phyloP scores from a whole-genome alignment of 2,113 vertebrate genomes.

The Psettodes erumei region DNA sequence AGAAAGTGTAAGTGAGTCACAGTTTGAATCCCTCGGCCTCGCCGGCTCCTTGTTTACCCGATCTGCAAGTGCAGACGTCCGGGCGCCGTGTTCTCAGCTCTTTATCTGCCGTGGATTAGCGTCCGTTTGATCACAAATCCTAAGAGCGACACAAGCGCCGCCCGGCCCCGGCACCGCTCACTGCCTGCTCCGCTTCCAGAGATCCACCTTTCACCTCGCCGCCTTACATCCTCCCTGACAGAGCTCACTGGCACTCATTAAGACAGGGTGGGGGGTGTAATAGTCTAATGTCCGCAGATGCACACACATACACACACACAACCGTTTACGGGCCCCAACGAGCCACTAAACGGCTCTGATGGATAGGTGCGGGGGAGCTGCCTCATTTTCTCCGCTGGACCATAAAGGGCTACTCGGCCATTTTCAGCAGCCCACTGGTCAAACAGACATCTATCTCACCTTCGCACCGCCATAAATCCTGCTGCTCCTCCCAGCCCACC shows the following conservation, averaged over 20 bases:
- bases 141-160: conserved; percentile 4
- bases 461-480: conserved; percentile 70
- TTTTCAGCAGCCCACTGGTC: conserved; percentile 79
- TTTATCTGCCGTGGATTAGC: conserved; percentile 25
- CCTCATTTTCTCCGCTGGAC: conserved; percentile 76
- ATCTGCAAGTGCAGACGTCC: conserved; percentile 2
- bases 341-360: conserved; percentile 78
- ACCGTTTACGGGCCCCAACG: conserved; percentile 76
- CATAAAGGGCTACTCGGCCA: conserved; percentile 63
- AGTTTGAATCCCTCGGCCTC: conserved; percentile 8
- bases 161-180: not conserved
- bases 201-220: conserved; percentile 59
- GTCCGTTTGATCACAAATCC: conserved; percentile 22
- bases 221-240: conserved; percentile 32
- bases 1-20: not conserved
- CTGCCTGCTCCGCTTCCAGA: conserved; percentile 38
- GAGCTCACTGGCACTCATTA: conserved; percentile 45
- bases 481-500: conserved; percentile 27
- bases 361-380: conserved; percentile 70
- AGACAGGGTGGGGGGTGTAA: conserved; percentile 58
- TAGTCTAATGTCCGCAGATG: conserved; percentile 69
- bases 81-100: conserved; percentile 9
- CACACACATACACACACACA: conserved; percentile 34
- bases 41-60: conserved; percentile 4
- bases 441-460: conserved; percentile 75